Base-by-base conservation (phyloP, 2,113 vertebrate genomes). In the Cygnus atratus region DNA sequence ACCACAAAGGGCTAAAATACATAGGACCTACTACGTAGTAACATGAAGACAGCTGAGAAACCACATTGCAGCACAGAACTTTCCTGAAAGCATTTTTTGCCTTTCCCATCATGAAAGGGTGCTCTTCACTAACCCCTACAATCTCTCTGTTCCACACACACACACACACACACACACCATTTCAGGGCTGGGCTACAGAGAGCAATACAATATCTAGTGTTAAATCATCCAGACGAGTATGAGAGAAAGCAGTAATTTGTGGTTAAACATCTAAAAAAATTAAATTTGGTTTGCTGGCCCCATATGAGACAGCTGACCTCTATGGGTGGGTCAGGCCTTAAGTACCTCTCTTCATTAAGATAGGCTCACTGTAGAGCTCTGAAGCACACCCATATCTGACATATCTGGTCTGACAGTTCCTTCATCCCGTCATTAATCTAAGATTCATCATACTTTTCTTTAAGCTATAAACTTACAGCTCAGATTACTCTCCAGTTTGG, bases 391-490 rank as follows among this genome's bases (percentile, higher is more conserved):
- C 75, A 31, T 14, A 67, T 43, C 70, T 57, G 68, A 88, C 26
- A 35, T 44, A 90, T 26, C 66, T 86, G 50, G 44, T 74, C 85
- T 74, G 76, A 72, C 76, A 95, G 83, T 54, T 94, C 59, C 55
- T 86, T 90, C 63, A 73, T 58, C 78, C 85, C 87, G 82, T 87
- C 95, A 85, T 63, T 46, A 84, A 37, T 57, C 43, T 83, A 92
- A 93, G 72, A 92, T 44, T 86, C 50, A 66, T 84, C 84, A 84
- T 55, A 68, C 35, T 46, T 65, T 76, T 92, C 88, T 92, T 41
- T 25, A 92, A 98, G 70, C 71, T 96, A 95, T 88, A 83, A 95
- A 92, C 3, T 92, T 72, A 92, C 75, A 92, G 79, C 73, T 95
- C 82, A 43, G 70, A 91, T 63, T 96, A 82, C 79, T 78, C 43